Conservation (phyloP, 2,797 vertebrate genomes). For the Oophaga sylvatica region DNA sequence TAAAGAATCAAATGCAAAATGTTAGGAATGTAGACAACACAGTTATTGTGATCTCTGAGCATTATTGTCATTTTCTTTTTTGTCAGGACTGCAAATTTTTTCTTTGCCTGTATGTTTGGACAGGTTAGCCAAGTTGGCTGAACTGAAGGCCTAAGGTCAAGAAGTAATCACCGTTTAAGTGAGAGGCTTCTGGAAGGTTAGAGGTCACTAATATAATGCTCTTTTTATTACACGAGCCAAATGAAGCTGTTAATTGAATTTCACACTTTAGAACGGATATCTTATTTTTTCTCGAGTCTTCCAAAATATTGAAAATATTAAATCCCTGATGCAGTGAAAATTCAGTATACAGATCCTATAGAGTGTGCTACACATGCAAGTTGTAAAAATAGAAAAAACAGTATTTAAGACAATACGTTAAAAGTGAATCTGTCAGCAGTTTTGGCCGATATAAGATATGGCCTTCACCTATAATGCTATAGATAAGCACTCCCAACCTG, state of each 20-base stretch:
- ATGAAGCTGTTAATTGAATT: background rate
- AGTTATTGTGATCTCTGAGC: background rate
- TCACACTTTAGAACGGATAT: background rate
- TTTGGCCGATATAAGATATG: too few relatives aligned
- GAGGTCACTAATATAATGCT: slow-evolving; percentile 19
- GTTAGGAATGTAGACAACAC: background rate
- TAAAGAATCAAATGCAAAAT: background rate
- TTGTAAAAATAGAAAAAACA: background rate
- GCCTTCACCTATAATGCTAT: too few relatives aligned
- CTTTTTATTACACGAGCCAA: slow-evolving; percentile 2
- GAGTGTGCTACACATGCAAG: background rate
- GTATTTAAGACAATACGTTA: background rate
- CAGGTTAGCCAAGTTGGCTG: background rate
- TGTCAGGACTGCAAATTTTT: background rate
- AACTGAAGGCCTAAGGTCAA: slow-evolving; percentile 1
- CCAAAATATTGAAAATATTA: background rate
- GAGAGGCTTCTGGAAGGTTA: slow-evolving; percentile 1
- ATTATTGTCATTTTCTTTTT: background rate
- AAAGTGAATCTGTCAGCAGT: too few relatives aligned
- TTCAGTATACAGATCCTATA: background rate
- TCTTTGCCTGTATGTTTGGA: background rate
- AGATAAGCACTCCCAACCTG: too few relatives aligned
- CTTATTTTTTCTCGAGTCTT: background rate
- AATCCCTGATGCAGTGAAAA: background rate
- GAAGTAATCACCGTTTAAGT: slow-evolving; percentile 21